These are phyloP conservation scores for Limnephilus rhombicus DNA, from an alignment of 2,888 invertebrate species.

Conservation along the genomic window DNA sequence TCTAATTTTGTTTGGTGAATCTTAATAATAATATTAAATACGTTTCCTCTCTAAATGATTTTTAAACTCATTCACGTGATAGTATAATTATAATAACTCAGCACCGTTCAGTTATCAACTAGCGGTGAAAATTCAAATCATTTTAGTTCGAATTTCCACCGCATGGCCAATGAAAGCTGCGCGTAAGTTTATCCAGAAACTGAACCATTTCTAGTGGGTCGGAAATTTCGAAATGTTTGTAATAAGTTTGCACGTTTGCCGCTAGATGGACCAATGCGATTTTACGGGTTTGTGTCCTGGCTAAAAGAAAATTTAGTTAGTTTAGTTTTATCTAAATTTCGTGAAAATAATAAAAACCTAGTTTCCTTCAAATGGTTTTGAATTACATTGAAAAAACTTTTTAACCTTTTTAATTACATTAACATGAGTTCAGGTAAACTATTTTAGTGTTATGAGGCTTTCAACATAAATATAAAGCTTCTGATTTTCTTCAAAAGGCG, in stretches of 20 bases:
- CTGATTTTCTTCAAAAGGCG: not conserved
- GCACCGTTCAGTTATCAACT: not conserved
- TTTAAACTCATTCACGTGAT: not conserved
- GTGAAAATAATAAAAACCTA: not conserved
- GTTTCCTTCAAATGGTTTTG: not conserved
- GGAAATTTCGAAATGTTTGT: not conserved
- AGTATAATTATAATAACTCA: no score
- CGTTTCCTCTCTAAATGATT: not conserved
- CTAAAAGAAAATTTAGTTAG: not conserved
- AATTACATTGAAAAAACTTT: no score
- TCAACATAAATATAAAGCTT: not conserved
- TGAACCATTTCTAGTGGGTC: not conserved
- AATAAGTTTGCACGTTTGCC: not conserved
- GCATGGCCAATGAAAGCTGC: not conserved
- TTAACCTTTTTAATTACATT: no score
- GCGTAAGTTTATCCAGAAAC: not conserved
- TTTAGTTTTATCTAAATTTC: no score
- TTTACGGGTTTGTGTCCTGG: not conserved
- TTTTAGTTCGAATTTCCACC: not conserved
- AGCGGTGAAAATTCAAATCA: not conserved
- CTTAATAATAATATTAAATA: not conserved
- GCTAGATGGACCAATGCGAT: not conserved
- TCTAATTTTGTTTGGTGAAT: not conserved
- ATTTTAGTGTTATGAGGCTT: not conserved
- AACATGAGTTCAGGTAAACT: not conserved